A percentile compares a stretch with the other conserved stretches of the same genome.
These are phyloP conservation scores for Macrocentrus cingulum DNA, from an alignment of 1,140 invertebrate species.

Conservation along the genomic window DNA sequence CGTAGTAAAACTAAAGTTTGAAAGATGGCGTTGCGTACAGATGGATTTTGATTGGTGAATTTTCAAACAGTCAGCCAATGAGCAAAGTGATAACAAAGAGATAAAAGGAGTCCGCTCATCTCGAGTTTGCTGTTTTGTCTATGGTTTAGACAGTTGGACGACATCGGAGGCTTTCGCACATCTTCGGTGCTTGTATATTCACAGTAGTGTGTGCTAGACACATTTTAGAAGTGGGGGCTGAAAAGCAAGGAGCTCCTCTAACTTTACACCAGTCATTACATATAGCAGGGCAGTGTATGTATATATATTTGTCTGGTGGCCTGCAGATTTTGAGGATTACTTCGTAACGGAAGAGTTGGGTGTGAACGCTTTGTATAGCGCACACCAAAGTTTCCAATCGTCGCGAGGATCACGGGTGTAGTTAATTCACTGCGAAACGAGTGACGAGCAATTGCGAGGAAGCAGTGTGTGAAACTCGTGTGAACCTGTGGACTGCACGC, in stretches of 20 bases:
- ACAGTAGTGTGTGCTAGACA: background rate
- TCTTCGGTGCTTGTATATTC: background rate
- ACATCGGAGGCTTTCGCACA: background rate
- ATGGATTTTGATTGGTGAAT: background rate
- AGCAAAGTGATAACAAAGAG: background rate
- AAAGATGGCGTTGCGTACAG: background rate
- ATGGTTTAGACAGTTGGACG: background rate
- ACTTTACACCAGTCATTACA: conserved; percentile 36
- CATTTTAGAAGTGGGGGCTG: background rate
- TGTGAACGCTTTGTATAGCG: conserved; percentile 27
- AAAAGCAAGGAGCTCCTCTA: conserved; percentile 23
- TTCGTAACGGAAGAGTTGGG: conserved; percentile 25
- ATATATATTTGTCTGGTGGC: conserved; percentile 43
- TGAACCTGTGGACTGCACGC: too few relatives aligned
- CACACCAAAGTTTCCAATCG: conserved; percentile 13
- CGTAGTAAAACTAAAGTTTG: background rate
- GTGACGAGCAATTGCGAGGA: conserved; percentile 9
- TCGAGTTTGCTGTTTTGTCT: background rate
- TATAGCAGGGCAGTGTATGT: conserved; percentile 1
- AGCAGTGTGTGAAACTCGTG: conserved; percentile 24
- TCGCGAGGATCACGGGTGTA: background rate
- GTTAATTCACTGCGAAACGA: too few relatives aligned
- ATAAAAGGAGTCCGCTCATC: background rate
- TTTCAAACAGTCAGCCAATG: background rate
- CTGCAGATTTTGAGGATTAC: conserved; percentile 31